Evolutionary conservation across 1,140 invertebrate genomes (phyloP), one percentile per base, ranked within the genome.

Genomic region (Drosophila mayri): DNA sequence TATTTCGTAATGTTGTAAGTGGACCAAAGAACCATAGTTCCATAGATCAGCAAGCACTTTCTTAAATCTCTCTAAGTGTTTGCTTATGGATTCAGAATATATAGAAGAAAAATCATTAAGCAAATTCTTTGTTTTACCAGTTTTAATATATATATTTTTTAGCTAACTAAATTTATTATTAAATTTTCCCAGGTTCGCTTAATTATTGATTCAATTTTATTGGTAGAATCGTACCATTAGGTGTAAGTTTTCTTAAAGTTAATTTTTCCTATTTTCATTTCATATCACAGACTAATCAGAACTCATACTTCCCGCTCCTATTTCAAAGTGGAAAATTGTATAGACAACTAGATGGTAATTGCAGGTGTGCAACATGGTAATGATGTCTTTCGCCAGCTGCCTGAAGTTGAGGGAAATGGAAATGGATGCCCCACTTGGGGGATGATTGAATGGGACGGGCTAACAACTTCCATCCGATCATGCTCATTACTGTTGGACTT

Each of bases 291-390:
- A 11, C 58, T 73, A 73, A 71, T 73, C 70, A 73, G 66, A 54
- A 30, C 46, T 70, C 61, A 25, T 14, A 28, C 9, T 28, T 49
- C 25, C 25, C 25, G 25, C 47, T 57, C 63, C 38, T 55, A 60
- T 35, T 46, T 52, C 22, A 20, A 16, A 30, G 9, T 54, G 32
- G 49, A 38, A 74, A 76, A 76, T 67, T 67, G 47, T 55, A 41
- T 30, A 22, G 46, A 65, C 40, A 76, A 76, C 47, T 54, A 76
- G 72, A 40, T 76, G 47, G 72, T 76, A 76, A 76, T 76, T 76
- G 72, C 62, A 66, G 73, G 62, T 76, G 61, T 65, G 61, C 73
- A 76, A 44, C 50, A 65, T 76, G 60, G 70, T 76, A 76, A 75
- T 76, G 54, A 76, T 55, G 46, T 50, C 52, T 76, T 43, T 50